Conservation (phyloP, 2,113 vertebrate genomes). For the Callocephalon fimbriatum region DNA sequence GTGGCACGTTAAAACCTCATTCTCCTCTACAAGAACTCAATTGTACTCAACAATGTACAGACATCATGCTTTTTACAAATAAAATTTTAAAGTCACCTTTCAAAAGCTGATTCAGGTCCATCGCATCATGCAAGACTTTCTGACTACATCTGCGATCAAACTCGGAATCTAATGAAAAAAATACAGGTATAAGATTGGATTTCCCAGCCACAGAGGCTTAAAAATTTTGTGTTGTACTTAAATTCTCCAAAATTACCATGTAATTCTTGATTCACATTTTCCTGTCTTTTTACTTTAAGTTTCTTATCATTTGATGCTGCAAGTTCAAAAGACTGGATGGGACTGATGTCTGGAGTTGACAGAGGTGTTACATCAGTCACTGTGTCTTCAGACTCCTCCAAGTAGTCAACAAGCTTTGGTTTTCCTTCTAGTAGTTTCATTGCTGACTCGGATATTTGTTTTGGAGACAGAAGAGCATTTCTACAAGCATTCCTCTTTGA, state of each 20-base stretch:
- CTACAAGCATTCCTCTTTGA: constrained; percentile 50
- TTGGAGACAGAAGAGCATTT: constrained; percentile 61
- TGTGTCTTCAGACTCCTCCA: constrained; percentile 85
- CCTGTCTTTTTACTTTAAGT: constrained; percentile 76
- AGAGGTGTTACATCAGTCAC: constrained; percentile 90
- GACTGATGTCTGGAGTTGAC: constrained; percentile 88
- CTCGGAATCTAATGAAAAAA: constrained; percentile 64
- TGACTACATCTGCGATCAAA: constrained; percentile 66
- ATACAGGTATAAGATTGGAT: neutral
- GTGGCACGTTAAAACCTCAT: neutral
- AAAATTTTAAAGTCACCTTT: constrained; percentile 76
- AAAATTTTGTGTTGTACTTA: constrained; percentile 1
- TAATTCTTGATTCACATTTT: constrained; percentile 76
- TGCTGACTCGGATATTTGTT: constrained; percentile 54
- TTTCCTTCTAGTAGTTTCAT: constrained; percentile 54
- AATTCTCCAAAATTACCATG: constrained; percentile 65
- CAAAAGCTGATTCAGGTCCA: constrained; percentile 84
- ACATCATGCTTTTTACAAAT: neutral
- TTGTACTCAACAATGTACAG: neutral
- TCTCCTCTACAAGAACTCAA: neutral
- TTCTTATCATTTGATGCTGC: constrained; percentile 75
- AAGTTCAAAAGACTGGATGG: constrained; percentile 83
- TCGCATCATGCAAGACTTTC: constrained; percentile 80
- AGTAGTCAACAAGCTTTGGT: constrained; percentile 10
- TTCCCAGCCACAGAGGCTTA: neutral